Evolutionary conservation across 2,113 vertebrate species (phyloP), one percentile per base, ranked within the genome.

Genomic region (Panthera tigris): DNA sequence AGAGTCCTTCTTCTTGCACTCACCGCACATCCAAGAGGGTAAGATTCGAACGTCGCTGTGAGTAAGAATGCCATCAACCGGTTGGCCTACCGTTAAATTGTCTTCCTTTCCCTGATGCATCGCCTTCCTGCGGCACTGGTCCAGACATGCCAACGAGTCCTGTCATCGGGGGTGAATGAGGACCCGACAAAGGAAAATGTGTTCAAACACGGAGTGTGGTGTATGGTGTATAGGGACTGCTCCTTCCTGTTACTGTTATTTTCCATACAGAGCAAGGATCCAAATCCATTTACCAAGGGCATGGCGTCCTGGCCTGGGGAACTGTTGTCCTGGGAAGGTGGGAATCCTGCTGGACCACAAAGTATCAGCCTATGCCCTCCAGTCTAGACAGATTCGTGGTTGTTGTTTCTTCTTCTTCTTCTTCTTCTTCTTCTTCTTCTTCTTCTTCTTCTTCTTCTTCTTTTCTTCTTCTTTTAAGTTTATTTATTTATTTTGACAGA

Each of bases 91-190:
- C 10, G 48, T 25, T 69, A 18, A 39, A 16, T 18, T 6, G 13
- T 5, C 12, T 25, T 9, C 45, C 45, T 36, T 36, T 52, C 52
- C 29, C 41, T 25, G 33, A 9, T 31, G 61, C 14, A 27, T 36
- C 52, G 50, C 52, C 16, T 55, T 31, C 9, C 13, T 66, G 1
- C 19, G 27, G 87, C n/a, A 16, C 61, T 2, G 12, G 81, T 78
- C 68, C 57, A 36, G 9, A 21, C 91, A 11, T 8, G 5, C 11
- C 33, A 16, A 14, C 6, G 25, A 12, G 68, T 0, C 63, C 31
- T 8, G 27, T 25, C 16, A 0, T 25, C 39, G 1, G 5, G 1
- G 29, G 3, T 19, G 29, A 66, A 7, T 11, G 0, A 45, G 57
- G 57, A 5, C 48, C 16, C 1, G 16, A 14, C 5, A 23, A 19